phyloP scores from a whole-genome alignment of 2,888 invertebrate species.

The Aelia acuminata region DNA sequence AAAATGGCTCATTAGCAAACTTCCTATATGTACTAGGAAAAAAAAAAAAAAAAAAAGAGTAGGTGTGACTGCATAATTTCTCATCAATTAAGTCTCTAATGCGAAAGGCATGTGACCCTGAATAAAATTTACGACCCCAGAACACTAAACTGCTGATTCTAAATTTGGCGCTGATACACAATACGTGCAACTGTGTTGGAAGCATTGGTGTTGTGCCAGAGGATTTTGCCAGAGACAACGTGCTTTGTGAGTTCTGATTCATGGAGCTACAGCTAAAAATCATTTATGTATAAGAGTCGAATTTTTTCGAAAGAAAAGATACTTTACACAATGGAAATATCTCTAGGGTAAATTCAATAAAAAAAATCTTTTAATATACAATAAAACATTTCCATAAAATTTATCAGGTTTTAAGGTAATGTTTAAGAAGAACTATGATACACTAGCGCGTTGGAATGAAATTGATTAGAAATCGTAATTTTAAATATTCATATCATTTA shows the following conservation, averaged over 20 bases:
- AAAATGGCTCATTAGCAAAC: no score
- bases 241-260: background rate
- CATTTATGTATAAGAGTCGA: background rate
- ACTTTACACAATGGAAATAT: background rate
- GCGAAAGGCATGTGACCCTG: background rate
- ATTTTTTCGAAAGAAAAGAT: background rate
- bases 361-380: no score
- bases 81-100: background rate
- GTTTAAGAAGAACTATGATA: no score
- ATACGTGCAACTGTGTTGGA: conserved; percentile 6
- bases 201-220: background rate
- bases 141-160: background rate
- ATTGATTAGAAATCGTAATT: no score
- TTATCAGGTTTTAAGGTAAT: no score
- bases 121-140: background rate
- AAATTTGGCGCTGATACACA: conserved; percentile 16
- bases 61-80: background rate
- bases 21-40: no score
- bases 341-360: no score
- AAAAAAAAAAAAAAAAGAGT: background rate
- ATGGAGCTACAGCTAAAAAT: background rate
- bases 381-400: no score
- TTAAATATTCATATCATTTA: no score
- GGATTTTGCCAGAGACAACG: background rate
- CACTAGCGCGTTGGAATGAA: no score